These are phyloP conservation scores for Cotesia vestalis DNA, from an alignment of 1,140 invertebrate species.

Conservation along the genomic window DNA sequence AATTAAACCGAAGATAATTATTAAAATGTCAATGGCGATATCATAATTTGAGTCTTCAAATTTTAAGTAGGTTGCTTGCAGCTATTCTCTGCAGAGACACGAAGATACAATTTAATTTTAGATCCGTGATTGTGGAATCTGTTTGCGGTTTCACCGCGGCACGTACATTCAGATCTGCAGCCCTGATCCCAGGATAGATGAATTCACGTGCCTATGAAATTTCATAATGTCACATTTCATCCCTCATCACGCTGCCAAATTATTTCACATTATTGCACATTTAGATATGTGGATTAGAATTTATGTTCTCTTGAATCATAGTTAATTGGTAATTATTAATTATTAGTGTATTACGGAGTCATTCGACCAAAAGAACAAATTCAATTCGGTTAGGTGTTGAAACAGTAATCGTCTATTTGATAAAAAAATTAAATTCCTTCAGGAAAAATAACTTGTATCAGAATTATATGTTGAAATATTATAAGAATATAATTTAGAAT, in stretches of 20 bases:
- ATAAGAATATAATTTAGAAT: too few relatives aligned
- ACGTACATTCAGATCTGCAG: conserved; percentile 4
- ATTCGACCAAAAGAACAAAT: too few relatives aligned
- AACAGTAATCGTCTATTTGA: too few relatives aligned
- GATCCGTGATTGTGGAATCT: conserved; percentile 3
- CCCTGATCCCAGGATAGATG: not conserved
- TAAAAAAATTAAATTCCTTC: too few relatives aligned
- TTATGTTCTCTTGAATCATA: too few relatives aligned
- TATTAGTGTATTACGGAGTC: too few relatives aligned
- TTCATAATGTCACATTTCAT: conserved; percentile 8
- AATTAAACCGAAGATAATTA: not conserved
- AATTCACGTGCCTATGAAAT: conserved; percentile 9
- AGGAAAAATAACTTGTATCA: too few relatives aligned
- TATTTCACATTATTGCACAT: not conserved
- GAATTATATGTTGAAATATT: too few relatives aligned
- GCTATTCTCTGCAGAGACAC: not conserved
- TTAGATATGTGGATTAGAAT: too few relatives aligned
- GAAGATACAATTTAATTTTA: conserved; percentile 8
- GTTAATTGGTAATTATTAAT: too few relatives aligned
- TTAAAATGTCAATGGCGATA: not conserved
- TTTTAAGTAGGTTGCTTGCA: not conserved
- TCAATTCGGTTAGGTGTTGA: too few relatives aligned
- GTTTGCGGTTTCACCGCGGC: conserved; percentile 23
- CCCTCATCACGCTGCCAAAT: too few relatives aligned
- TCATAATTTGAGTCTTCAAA: conserved; percentile 6